Conservation (phyloP, 2,113 vertebrate genomes). For the Nesoenas mayeri region DNA sequence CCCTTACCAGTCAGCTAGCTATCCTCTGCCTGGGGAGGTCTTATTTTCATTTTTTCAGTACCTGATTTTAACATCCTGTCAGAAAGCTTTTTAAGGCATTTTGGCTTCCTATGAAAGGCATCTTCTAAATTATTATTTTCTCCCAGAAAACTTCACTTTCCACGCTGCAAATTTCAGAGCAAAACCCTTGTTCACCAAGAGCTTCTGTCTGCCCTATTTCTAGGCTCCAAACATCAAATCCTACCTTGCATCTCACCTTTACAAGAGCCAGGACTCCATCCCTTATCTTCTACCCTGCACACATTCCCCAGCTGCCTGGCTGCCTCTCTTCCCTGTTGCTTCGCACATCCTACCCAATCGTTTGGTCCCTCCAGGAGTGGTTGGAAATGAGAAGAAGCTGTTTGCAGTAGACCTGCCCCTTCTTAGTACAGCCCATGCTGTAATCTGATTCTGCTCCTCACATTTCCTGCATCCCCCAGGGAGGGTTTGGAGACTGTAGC, state of each 20-base stretch:
- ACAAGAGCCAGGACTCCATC: background rate
- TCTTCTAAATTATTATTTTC: background rate
- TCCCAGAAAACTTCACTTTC: background rate
- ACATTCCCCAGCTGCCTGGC: background rate
- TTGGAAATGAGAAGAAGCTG: background rate
- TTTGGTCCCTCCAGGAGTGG: background rate
- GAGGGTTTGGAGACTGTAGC: background rate
- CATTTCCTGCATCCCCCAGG: background rate
- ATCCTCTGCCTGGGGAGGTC: background rate
- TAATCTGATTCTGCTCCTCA: background rate
- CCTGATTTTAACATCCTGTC: background rate
- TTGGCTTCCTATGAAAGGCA: background rate
- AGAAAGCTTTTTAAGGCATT: background rate
- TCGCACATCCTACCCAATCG: fast-evolving
- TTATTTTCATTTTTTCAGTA: background rate
- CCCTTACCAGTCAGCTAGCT: background rate
- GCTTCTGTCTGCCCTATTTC: background rate
- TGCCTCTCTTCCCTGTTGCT: background rate
- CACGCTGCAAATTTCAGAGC: background rate
- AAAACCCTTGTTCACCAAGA: background rate
- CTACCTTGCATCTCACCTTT: background rate
- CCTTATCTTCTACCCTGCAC: background rate
- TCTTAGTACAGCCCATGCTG: fast-evolving
- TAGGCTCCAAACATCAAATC: background rate
- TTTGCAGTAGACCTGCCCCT: background rate